phyloP scores from a whole-genome alignment of 2,888 invertebrate species.

The Nysson spinosus region DNA sequence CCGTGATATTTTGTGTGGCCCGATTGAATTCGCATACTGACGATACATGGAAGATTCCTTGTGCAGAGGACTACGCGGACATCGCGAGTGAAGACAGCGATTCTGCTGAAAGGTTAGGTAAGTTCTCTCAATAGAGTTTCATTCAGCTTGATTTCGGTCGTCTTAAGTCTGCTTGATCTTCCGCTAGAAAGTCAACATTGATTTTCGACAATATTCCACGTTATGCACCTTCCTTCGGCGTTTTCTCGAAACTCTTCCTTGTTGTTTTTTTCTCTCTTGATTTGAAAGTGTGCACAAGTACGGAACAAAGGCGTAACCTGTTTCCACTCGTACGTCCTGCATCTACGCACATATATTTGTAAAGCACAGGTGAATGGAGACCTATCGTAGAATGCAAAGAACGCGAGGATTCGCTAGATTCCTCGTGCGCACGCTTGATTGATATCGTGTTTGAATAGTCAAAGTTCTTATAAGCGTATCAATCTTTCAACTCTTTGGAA shows the following conservation, averaged over 20 bases:
- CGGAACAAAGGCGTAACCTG: constrained; percentile 33
- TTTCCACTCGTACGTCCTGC: constrained; percentile 1
- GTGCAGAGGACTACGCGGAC: constrained; percentile 15
- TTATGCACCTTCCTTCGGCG: neutral
- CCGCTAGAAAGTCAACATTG: constrained; percentile 25
- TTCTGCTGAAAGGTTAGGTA: constrained; percentile 56
- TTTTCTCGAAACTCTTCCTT: neutral
- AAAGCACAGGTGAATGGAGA: constrained; percentile 31
- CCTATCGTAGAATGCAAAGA: constrained; percentile 10
- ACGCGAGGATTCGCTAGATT: constrained; percentile 8
- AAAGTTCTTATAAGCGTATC: neutral
- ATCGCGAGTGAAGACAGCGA: constrained; percentile 21
- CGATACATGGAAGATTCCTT: constrained; percentile 35
- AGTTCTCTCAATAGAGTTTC: constrained; percentile 30
- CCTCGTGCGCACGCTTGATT: neutral
- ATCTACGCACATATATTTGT: neutral
- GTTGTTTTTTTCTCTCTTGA: neutral
- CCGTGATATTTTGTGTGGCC: constrained; percentile 10
- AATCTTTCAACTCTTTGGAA: no score
- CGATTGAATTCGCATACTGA: constrained; percentile 9
- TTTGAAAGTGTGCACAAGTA: neutral
- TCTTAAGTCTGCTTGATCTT: constrained; percentile 7
- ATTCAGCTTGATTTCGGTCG: constrained; percentile 6
- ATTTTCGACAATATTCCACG: constrained; percentile 20
- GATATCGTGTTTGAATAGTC: neutral